Percentiles rank a stretch among this genome's conserved stretches.
Conservation (phyloP, 2,797 vertebrate genomes). For the Tachyglossus aculeatus region DNA sequence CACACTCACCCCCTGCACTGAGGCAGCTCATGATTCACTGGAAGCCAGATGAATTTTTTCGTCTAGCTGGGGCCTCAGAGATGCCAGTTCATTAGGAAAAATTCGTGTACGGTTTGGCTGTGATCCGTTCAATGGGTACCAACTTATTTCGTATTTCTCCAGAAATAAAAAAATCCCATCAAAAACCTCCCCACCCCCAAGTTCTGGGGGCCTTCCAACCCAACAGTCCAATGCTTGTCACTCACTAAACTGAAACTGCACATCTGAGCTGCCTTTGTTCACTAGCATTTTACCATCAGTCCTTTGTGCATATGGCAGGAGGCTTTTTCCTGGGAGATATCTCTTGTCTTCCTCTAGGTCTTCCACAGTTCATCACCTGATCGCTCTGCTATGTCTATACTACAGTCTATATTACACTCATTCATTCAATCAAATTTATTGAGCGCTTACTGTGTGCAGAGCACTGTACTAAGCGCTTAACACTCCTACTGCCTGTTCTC, state of each 20-base stretch:
- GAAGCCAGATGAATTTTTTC: conserved; percentile 9
- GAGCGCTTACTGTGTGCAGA: no score
- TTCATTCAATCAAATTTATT: no score
- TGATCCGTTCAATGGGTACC: conserved; percentile 37
- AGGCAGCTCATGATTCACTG: neutral
- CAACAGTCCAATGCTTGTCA: neutral
- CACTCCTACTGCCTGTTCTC: no score
- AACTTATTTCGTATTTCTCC: conserved; percentile 38
- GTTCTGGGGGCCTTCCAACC: neutral
- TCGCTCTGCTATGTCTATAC: no score
- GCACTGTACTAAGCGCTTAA: no score
- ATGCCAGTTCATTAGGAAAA: conserved; percentile 44
- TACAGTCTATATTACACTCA: no score
- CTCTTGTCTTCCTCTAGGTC: neutral
- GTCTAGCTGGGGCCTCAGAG: neutral
- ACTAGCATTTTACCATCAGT: no score
- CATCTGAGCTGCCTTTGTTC: neutral
- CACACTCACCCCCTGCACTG: neutral
- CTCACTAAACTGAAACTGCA: neutral
- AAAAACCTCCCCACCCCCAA: conserved; percentile 12
- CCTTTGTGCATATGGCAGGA: no score
- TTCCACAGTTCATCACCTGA: neutral
- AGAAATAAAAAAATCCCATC: conserved; percentile 28
- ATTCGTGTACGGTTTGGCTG: conserved; percentile 22
- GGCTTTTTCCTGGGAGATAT: neutral